Percentiles rank a stretch among this genome's conserved stretches.
Evolutionary conservation across 2,113 vertebrate genomes (phyloP).

Genomic region (Gasterosteus nipponicus): DNA sequence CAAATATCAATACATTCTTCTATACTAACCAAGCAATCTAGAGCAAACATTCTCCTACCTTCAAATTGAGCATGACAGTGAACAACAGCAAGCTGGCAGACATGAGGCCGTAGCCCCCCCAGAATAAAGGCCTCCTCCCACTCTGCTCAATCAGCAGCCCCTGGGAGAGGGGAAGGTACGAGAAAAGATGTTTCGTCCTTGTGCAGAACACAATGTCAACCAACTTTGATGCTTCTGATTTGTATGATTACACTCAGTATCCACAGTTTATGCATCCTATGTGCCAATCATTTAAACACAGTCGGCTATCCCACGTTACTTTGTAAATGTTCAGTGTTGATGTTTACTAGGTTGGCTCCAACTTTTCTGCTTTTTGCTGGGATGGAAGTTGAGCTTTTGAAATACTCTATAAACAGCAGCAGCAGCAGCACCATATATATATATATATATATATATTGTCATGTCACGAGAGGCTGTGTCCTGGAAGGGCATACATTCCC

Average conservation of each 20-base stretch:
- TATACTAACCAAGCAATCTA: neutral
- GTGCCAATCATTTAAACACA: neutral
- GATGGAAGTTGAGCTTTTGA: too few species aligned
- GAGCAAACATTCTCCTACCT: slow-evolving; percentile 72
- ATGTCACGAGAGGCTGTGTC: too few species aligned
- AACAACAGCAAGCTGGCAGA: slow-evolving; percentile 73
- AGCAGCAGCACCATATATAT: neutral
- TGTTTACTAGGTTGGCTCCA: too few species aligned
- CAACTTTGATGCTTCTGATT: neutral
- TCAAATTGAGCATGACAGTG: slow-evolving; percentile 77
- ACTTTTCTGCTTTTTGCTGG: too few species aligned
- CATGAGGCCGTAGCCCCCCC: slow-evolving; percentile 80
- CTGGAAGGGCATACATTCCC: too few species aligned
- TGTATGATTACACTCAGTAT: neutral
- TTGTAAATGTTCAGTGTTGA: neutral
- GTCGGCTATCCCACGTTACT: neutral
- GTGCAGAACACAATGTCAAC: neutral
- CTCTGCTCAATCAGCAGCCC: slow-evolving; percentile 81
- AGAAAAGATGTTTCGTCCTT: neutral
- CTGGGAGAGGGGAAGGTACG: slow-evolving; percentile 60
- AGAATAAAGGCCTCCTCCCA: slow-evolving; percentile 83
- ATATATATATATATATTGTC: too few species aligned
- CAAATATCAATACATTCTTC: neutral
- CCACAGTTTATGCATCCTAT: too few species aligned
- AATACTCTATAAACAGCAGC: neutral